Conservation (phyloP, 2,113 vertebrate genomes). For the Gobiocypris rarus region DNA sequence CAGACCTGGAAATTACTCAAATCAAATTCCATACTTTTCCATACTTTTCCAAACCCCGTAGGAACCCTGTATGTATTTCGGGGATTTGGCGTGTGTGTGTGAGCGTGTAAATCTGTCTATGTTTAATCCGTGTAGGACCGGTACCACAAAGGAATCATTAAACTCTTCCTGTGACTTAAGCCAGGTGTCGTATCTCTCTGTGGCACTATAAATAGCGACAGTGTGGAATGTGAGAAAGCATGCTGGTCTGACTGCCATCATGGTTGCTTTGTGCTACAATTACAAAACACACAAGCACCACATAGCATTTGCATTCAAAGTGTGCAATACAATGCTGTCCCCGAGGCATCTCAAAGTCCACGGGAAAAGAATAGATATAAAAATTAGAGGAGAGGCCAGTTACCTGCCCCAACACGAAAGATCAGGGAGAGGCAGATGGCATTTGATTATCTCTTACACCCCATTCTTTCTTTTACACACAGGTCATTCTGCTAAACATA, state of each 20-base stretch:
- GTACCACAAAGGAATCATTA: constrained; percentile 17
- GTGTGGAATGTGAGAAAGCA: constrained; percentile 5
- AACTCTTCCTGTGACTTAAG: background rate
- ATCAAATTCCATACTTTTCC: no score
- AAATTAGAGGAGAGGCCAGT: background rate
- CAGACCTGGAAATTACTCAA: no score
- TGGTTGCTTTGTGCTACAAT: constrained; percentile 18
- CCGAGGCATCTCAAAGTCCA: background rate
- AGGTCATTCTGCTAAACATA: background rate
- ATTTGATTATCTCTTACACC: background rate
- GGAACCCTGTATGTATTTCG: no score
- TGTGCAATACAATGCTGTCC: background rate
- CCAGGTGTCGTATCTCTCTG: constrained; percentile 13
- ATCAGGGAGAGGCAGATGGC: background rate
- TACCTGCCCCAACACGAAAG: constrained; percentile 1
- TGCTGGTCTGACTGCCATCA: constrained; percentile 5
- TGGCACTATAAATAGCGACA: background rate
- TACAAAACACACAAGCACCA: constrained; percentile 6
- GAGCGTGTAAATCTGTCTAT: background rate
- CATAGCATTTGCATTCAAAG: background rate
- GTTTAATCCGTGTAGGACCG: background rate
- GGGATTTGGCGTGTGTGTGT: background rate
- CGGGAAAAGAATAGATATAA: constrained; percentile 1
- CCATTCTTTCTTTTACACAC: background rate
- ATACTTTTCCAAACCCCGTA: no score